Evolutionary conservation across 2,888 invertebrate genomes (phyloP), one percentile per base, ranked within the genome.

Genomic region (Tipula helvola): DNA sequence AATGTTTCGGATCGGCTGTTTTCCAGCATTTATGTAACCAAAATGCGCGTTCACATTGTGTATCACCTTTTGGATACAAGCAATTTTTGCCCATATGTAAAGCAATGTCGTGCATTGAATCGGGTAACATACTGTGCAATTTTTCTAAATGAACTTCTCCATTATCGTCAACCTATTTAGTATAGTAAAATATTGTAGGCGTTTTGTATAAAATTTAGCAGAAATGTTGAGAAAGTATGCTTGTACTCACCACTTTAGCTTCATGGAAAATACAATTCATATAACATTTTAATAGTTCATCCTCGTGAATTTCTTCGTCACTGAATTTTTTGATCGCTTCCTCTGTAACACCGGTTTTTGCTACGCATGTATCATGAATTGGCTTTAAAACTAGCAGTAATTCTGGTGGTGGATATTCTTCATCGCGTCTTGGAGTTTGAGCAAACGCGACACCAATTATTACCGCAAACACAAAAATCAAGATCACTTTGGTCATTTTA

Each of bases 251-350:
- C 52, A 89, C 89, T 87, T 88, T 87, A 1, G 88, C 86, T 86
- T 89, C 89, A 87, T 90, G 89, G 86, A 90, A 90, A 39, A 90
- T 83, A 87, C 90, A 90, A 87, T 89, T 89, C 90, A 90, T 90
- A 87, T 90, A 90, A 87, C 90, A 90, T 88, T 90, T 90, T 13
- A 90, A 88, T 10, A 88, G 88, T 83, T 89, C 89, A 88, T 90
- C 89, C 47, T 90, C 89, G 86, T 89, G 89, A 41, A 89, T 88
- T 87, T 90, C 89, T 1, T 89, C 90, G 87, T 90, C 90, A 87
- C 90, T 90, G 87, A 90, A 90, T 87, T 89, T 89, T 87, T 88
- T 89, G 44, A 90, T 90, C 86, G 90, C 89, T 52, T 88, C 90
- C 88, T 89, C 88, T 10, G 89, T 88, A n/a, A 88, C 88, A 18